Base-by-base conservation (phyloP, 2,888 invertebrate species). In the Macrophya annulata region DNA sequence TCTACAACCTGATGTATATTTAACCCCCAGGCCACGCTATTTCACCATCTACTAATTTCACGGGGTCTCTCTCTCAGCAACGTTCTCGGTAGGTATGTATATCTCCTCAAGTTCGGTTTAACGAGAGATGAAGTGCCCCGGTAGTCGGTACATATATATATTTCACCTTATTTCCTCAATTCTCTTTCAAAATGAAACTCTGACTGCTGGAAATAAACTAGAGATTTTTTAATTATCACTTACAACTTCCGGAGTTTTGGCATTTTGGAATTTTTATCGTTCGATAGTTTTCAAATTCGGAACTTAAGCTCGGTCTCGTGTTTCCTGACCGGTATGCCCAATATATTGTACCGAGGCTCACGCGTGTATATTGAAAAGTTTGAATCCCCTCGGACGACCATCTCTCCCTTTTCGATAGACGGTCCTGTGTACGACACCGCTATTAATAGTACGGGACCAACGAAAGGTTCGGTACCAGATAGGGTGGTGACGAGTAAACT, bases 161-260 rank as follows among this genome's bases (percentile, higher is more conserved):
- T 43, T 65, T 81, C 48, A 81, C 48, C 81, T n/a, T 48, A 12
- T 25, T n/a, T 17, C 25, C n/a, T 86, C 88, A 84, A 87, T 87
- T 86, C 88, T n/a, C n/a, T n/a, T n/a, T n/a, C n/a, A n/a, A n/a
- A n/a, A n/a, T n/a, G n/a, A n/a, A n/a, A n/a, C n/a, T n/a, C n/a
- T n/a, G n/a, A n/a, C n/a, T n/a, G n/a, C n/a, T n/a, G n/a, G n/a
- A n/a, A n/a, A n/a, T n/a, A n/a, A n/a, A n/a, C n/a, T n/a, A n/a
- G n/a, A n/a, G n/a, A n/a, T n/a, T n/a, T n/a, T n/a, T n/a, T n/a
- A n/a, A n/a, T n/a, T n/a, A n/a, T n/a, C n/a, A n/a, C n/a, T n/a
- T n/a, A n/a, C n/a, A n/a, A n/a, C n/a, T n/a, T n/a, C 89, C 90
- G 31, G 3, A 31, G 31, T 31, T 31, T 31, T 31, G n/a, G n/a